Evolutionary conservation across 1,140 invertebrate species (phyloP).

Genomic region (Euura saliciscinereae): DNA sequence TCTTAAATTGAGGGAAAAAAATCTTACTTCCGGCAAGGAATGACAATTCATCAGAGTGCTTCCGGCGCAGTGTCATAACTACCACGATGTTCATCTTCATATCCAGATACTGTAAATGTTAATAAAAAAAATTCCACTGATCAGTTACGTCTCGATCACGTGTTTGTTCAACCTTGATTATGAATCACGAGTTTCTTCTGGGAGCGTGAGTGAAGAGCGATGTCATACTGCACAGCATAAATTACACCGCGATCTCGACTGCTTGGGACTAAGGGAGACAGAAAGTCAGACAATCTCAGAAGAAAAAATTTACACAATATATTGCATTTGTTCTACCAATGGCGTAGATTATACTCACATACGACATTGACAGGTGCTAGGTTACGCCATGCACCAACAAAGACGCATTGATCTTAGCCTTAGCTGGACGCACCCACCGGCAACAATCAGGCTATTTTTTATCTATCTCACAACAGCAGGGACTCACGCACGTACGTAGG

Average conservation of each 20-base stretch:
- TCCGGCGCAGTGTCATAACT: too few species aligned
- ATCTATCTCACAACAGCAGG: too few species aligned
- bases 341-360: background rate
- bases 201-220: too few species aligned
- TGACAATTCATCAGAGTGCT: too few species aligned
- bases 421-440: background rate
- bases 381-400: background rate
- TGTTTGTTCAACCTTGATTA: background rate
- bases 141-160: background rate
- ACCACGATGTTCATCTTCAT: too few species aligned
- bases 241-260: too few species aligned
- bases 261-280: too few species aligned
- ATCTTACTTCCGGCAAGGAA: too few species aligned
- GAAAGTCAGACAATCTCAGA: too few species aligned
- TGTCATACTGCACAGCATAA: background rate
- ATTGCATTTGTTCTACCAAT: background rate
- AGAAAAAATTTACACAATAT: background rate
- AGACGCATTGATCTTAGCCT: background rate
- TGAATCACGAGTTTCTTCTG: background rate
- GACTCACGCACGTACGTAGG: too few species aligned
- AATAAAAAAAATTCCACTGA: background rate
- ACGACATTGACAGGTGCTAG: background rate
- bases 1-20: too few species aligned
- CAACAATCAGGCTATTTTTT: background rate
- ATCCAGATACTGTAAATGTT: too few species aligned